Evolutionary conservation across 2,888 invertebrate species (phyloP).

Genomic region (Sinotaia quadrata): DNA sequence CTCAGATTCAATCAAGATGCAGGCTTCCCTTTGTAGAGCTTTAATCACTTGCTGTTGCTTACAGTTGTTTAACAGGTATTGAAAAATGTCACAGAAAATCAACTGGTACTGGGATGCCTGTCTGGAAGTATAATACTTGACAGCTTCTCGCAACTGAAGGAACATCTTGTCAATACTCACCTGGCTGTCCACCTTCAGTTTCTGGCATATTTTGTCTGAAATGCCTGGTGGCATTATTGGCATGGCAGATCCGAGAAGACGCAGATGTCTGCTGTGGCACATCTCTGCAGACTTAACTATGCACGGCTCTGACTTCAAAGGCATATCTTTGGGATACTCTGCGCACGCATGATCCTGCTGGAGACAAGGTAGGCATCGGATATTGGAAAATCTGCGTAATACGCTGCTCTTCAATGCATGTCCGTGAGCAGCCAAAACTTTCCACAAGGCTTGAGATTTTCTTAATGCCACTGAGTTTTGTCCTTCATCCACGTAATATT

Average conservation of each 20-base stretch:
- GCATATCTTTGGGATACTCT: conserved; percentile 34
- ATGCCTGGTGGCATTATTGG: conserved; percentile 27
- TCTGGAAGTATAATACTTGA: neutral
- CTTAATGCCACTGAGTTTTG: neutral
- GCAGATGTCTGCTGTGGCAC: conserved; percentile 23
- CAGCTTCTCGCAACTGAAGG: conserved; percentile 20
- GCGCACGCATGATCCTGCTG: conserved; percentile 24
- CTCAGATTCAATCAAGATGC: neutral
- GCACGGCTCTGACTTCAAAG: conserved; percentile 12
- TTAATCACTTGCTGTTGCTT: neutral
- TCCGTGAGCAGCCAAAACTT: neutral
- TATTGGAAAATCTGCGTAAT: neutral
- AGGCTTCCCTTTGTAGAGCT: neutral
- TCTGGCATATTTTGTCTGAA: neutral
- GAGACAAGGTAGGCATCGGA: conserved; percentile 21
- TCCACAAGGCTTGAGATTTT: neutral
- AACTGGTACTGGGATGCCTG: conserved; percentile 12
- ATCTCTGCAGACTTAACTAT: conserved; percentile 41
- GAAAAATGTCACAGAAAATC: conserved; percentile 13
- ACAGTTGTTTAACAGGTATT: neutral
- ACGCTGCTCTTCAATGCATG: neutral
- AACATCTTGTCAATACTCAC: conserved; percentile 1
- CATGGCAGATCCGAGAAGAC: conserved; percentile 40
- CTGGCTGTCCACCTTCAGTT: neutral
- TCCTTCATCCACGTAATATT: neutral